phyloP scores from a whole-genome alignment of 2,113 vertebrate genomes.

The Phrynosoma platyrhinos region DNA sequence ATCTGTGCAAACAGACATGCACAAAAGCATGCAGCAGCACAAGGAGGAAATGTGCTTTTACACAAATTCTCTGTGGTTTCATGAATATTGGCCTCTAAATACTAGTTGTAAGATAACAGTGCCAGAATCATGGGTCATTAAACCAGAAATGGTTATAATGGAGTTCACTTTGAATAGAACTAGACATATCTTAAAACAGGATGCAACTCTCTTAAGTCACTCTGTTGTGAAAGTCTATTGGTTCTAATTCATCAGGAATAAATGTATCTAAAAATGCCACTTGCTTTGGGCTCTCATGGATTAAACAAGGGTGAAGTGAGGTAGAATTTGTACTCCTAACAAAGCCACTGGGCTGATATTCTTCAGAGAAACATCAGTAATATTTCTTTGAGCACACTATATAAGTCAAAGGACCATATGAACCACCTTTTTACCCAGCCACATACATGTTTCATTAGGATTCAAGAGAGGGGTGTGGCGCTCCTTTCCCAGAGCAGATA shows the following conservation, averaged over 20 bases:
- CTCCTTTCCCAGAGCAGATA: too few species aligned
- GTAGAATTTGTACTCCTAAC: background rate
- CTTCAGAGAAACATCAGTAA: background rate
- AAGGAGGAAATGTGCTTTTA: background rate
- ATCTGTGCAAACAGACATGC: slow-evolving; percentile 21
- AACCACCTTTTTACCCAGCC: background rate
- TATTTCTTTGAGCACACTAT: background rate
- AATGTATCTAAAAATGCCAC: background rate
- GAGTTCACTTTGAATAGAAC: background rate
- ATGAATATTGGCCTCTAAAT: background rate
- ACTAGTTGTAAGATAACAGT: background rate
- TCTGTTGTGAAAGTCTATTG: background rate
- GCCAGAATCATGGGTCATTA: slow-evolving; percentile 4
- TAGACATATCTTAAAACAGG: background rate
- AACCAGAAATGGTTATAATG: slow-evolving; percentile 5
- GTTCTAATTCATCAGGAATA: background rate
- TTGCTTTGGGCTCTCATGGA: background rate
- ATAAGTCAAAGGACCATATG: background rate
- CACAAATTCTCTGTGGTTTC: background rate
- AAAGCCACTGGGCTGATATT: background rate
- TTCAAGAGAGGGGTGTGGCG: too few species aligned
- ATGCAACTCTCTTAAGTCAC: background rate
- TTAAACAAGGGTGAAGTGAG: background rate
- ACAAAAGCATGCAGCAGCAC: slow-evolving; percentile 31
- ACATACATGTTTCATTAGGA: background rate